phyloP scores from a whole-genome alignment of 2,888 invertebrate species.

The Metacarcinus magister region DNA sequence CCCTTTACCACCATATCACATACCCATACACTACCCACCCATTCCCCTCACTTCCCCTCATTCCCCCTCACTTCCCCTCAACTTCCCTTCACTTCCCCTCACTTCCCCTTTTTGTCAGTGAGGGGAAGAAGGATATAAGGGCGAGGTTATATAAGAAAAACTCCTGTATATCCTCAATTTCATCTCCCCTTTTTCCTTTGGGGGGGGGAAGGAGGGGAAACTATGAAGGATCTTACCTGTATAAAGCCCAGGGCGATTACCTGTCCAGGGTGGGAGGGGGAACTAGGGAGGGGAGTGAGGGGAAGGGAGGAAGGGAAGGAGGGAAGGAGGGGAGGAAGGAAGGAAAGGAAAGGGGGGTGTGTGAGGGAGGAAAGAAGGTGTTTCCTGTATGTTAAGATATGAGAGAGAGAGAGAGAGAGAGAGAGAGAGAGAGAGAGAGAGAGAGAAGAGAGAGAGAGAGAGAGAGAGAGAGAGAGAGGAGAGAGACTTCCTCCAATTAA shows the following conservation, averaged over 20 bases:
- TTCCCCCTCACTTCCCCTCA: background rate
- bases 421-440: too few relatives aligned
- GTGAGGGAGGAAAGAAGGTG: background rate
- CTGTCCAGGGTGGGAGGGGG: background rate
- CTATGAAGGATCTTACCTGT: background rate
- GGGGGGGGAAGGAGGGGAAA: too few relatives aligned
- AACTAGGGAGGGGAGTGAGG: background rate
- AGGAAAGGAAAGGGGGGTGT: background rate
- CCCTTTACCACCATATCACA: background rate
- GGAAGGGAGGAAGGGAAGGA: background rate
- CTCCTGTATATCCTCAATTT: background rate
- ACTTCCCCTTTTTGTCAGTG: too few relatives aligned
- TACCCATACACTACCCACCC: too few relatives aligned
- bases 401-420: too few relatives aligned
- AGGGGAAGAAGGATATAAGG: background rate
- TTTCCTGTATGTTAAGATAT: slow-evolving; percentile 6
- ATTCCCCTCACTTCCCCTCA: background rate
- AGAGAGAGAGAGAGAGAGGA: too few relatives aligned
- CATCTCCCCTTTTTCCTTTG: background rate
- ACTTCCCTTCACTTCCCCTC: background rate
- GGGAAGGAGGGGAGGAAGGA: background rate
- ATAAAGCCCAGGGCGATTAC: background rate
- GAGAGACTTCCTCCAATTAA: too few relatives aligned
- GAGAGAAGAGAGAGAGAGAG: too few relatives aligned
- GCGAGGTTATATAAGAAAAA: background rate